Base-by-base conservation (phyloP, 1,140 invertebrate species). In the Euglossa dilemma region DNA sequence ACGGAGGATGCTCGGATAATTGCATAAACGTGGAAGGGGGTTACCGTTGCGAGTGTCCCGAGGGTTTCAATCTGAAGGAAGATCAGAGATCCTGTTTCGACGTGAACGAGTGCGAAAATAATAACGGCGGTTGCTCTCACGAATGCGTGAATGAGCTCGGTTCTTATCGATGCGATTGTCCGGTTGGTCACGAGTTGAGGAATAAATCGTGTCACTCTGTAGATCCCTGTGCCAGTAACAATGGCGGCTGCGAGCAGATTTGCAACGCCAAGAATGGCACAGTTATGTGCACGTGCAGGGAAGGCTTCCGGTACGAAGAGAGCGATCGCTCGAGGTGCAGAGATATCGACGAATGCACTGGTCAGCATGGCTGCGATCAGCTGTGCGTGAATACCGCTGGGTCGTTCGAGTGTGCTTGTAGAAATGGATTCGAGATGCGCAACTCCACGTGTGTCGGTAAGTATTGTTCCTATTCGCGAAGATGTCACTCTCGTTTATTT, bases 11-110 rank as follows among this genome's bases (percentile, higher is more conserved):
- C 70, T 91, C 94, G 0, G 97, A 97, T 12, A 95, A 96, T 5
- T 98, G 97, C 91, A 96, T 97, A 88, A 99, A 99, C 90, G 96
- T 96, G 87, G 96, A 97, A 93, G 98, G 98, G 7, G 97, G 97
- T 2, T 98, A 97, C 91, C 96, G 96, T 87, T 98, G 98, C 92
- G 95, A 96, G 43, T 99, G 98, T 91, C 96, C 97, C 84, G 95
- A 96, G 59, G 97, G 97, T 0, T 96, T 94, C 90, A 94, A 95
- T 54, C 96, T 96, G 90, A 95, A 94, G 18, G 50, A 36, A 0
- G 95, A 95, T 92, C 95, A 90, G 90, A 95, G 85, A 93, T 95
- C 89, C 45, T 97, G 96, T 86, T 92, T 94, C 90, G 95, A 96
- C 90, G 92, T 96, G 12, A 93, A 97, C 89, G 96, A 96, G 88